Base-by-base conservation (phyloP, 2,888 invertebrate genomes). In the Lasioglossum morio region DNA sequence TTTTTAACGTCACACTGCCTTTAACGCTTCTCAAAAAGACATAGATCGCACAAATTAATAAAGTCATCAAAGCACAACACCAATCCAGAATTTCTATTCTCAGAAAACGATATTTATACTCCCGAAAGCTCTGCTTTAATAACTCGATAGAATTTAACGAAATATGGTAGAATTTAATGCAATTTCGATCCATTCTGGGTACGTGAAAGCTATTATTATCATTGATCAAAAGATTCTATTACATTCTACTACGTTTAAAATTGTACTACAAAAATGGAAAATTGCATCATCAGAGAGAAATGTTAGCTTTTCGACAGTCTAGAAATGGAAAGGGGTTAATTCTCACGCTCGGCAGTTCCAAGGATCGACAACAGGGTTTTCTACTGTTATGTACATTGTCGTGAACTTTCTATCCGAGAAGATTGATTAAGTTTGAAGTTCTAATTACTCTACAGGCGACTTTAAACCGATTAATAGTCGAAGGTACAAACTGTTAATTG, bases 11-110 rank as follows among this genome's bases (percentile, higher is more conserved):
- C 0, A 1, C 12, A 3, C 10, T 57, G 12, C 2, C n/a, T n/a
- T 23, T n/a, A 3, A 12, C 12, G 23, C 7, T 57, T 3, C 0
- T 10, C 0, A 3, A n/a, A n/a, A n/a, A 10, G 1, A n/a, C n/a
- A n/a, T 12, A 10, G 2, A 48, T 19, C 0, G 19, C 2, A 19
- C 19, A 7, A 48, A 19, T 48, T 23, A 19, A 48, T 48, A 23
- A 23, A 23, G 7, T 19, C 2, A 48, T 7, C 2, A 48, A 48
- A 48, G 48, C 19, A n/a, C 4, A 10, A n/a, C 4, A 10, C 2
- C 5, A n/a, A 3, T 10, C 4, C 1, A n/a, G 2, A 53, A 8
- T 53, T n/a, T 57, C n/a, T n/a, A 57, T 57, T 10, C 10, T 57
- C 2, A n/a, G 10, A n/a, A n/a, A 23, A 48, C 7, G 8, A 23